Conservation (phyloP, 2,888 invertebrate genomes). For the Homarus gammarus region DNA sequence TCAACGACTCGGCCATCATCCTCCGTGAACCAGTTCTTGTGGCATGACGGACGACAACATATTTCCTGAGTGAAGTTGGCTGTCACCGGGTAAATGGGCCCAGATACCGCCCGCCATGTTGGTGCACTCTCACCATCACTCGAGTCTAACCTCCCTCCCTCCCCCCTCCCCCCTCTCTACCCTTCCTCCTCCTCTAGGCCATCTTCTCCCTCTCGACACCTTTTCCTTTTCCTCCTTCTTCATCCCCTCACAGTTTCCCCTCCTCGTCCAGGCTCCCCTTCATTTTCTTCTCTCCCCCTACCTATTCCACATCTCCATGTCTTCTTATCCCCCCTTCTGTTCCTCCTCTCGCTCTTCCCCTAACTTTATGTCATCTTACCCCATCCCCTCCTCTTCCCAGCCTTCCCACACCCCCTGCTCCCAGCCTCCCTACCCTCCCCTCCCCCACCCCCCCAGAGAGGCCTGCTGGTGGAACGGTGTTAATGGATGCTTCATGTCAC, state of each 20-base stretch:
- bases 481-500: not conserved
- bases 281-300: not conserved
- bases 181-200: not conserved
- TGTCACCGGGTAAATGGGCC: slow-evolving; percentile 44
- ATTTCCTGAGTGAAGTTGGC: slow-evolving; percentile 24
- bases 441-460: not conserved
- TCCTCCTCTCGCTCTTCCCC: not conserved
- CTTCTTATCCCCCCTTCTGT: not conserved
- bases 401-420: not conserved
- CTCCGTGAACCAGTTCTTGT: not conserved
- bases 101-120: slow-evolving; percentile 35
- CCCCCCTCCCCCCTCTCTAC: not conserved
- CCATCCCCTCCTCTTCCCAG: not conserved
- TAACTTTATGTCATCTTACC: too few relatives aligned
- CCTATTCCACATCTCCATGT: not conserved
- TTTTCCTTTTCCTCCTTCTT: not conserved
- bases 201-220: not conserved
- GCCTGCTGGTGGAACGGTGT: not conserved
- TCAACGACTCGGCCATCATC: not conserved
- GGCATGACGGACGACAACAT: slow-evolving; percentile 3
- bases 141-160: not conserved
- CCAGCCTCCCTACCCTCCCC: not conserved
- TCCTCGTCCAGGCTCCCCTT: not conserved
- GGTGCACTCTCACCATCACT: not conserved
- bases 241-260: not conserved